A percentile compares a stretch with the other conserved stretches of the same genome.
Evolutionary conservation across 2,797 vertebrate species (phyloP).

Genomic region (Pseudochaenichthys georgianus): DNA sequence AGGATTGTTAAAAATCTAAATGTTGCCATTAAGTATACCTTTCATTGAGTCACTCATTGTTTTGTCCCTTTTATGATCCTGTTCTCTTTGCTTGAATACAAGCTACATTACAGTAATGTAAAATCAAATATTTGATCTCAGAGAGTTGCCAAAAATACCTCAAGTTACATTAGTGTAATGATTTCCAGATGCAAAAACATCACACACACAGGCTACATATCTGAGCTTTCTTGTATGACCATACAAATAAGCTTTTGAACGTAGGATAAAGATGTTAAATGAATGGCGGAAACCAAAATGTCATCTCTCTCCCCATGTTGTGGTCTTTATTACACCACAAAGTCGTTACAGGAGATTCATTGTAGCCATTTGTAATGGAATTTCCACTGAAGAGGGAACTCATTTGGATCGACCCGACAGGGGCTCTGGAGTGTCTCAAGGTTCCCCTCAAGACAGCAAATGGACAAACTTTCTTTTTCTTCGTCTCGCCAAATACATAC

Average conservation of each 20-base stretch:
- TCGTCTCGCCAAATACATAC: conserved; percentile 8
- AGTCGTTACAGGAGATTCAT: conserved; percentile 44
- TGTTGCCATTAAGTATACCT: background rate
- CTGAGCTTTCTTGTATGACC: conserved; percentile 1
- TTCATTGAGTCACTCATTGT: background rate
- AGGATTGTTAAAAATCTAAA: background rate
- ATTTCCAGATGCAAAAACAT: background rate
- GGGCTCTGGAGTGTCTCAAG: conserved; percentile 54
- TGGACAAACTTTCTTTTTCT: conserved; percentile 21
- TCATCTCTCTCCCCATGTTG: conserved; percentile 10
- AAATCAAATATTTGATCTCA: no score
- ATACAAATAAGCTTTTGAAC: background rate
- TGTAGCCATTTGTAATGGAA: conserved; percentile 55
- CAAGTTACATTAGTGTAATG: background rate
- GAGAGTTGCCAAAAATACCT: background rate
- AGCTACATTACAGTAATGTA: background rate
- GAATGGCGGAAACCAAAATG: conserved; percentile 43
- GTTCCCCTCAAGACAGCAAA: conserved; percentile 31
- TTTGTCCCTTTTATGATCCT: background rate
- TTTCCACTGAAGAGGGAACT: conserved; percentile 53
- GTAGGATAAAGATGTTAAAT: conserved; percentile 22
- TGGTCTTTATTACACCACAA: conserved; percentile 14
- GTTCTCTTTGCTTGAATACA: background rate
- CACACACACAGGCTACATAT: background rate
- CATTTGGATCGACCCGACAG: conserved; percentile 8